Percentiles rank a stretch among this genome's conserved stretches.
phyloP scores from a whole-genome alignment of 2,888 invertebrate genomes.

The Yponomeuta sedellus region DNA sequence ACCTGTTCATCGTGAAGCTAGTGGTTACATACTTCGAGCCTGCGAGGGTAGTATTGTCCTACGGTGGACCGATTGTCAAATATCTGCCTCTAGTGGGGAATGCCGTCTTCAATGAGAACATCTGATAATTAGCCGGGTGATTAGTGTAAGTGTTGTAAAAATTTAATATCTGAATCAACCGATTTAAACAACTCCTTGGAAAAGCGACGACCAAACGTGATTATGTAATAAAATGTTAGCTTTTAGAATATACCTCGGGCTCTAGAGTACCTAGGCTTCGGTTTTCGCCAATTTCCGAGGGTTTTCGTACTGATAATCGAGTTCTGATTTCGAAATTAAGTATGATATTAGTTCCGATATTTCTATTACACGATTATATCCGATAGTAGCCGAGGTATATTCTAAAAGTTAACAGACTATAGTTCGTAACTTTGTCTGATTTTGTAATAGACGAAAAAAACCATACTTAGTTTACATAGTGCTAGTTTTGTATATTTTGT shows the following conservation, averaged over 20 bases:
- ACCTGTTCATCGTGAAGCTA: slow-evolving; percentile 60
- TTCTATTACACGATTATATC: too few species aligned
- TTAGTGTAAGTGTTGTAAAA: background rate
- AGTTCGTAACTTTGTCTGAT: background rate
- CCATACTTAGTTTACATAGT: slow-evolving; percentile 17
- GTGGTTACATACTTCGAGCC: slow-evolving; percentile 50
- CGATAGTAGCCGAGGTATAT: too few species aligned
- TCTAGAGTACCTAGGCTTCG: too few species aligned
- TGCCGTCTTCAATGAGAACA: slow-evolving; percentile 44
- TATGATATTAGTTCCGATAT: too few species aligned
- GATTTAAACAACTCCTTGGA: too few species aligned
- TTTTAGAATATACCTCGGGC: too few species aligned
- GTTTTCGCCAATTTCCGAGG: too few species aligned
- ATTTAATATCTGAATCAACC: background rate
- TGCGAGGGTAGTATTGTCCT: slow-evolving; percentile 39
- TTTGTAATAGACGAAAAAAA: slow-evolving; percentile 39
- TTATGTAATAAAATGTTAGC: too few species aligned
- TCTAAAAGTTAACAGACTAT: too few species aligned
- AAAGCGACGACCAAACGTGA: too few species aligned
- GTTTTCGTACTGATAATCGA: too few species aligned
- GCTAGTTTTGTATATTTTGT: background rate
- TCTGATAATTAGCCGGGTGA: background rate
- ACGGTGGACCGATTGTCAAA: slow-evolving; percentile 49
- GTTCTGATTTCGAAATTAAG: too few species aligned
- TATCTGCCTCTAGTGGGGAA: slow-evolving; percentile 59